These are phyloP conservation scores for Channa maculata DNA, from an alignment of 2,113 vertebrate genomes.

Conservation along the genomic window DNA sequence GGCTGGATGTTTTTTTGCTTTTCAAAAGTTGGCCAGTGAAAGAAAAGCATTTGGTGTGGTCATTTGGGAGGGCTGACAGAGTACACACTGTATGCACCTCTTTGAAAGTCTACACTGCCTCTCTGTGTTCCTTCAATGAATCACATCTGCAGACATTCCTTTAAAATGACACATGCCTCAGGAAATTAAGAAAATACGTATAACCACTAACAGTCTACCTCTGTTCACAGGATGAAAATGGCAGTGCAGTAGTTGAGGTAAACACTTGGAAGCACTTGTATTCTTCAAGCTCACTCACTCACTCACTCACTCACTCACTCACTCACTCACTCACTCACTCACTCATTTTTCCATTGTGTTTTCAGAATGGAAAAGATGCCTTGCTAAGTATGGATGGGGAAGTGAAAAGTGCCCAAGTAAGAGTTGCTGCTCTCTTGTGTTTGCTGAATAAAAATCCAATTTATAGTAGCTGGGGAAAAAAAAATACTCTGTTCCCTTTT, in stretches of 20 bases:
- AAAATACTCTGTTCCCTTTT: slow-evolving; percentile 44
- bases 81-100: slow-evolving; percentile 1
- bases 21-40: slow-evolving; percentile 1
- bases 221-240: slow-evolving; percentile 77
- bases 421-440: slow-evolving; percentile 22
- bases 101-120: slow-evolving; percentile 59
- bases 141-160: slow-evolving; percentile 58
- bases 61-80: slow-evolving; percentile 19
- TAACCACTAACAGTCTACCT: slow-evolving; percentile 42
- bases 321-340: background rate
- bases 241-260: slow-evolving; percentile 75
- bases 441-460: background rate
- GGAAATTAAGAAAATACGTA: slow-evolving; percentile 30
- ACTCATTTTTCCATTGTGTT: slow-evolving; percentile 38
- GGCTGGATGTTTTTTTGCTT: background rate
- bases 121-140: slow-evolving; percentile 59
- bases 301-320: background rate
- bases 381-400: slow-evolving; percentile 77
- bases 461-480: slow-evolving; percentile 30
- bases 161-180: slow-evolving; percentile 34
- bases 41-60: slow-evolving; percentile 28
- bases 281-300: background rate
- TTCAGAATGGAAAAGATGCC: slow-evolving; percentile 85
- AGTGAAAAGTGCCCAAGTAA: slow-evolving; percentile 81
- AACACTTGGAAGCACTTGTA: slow-evolving; percentile 14